These are phyloP conservation scores for Acanthornis magna DNA, from an alignment of 2,797 vertebrate genomes.

Conservation along the genomic window DNA sequence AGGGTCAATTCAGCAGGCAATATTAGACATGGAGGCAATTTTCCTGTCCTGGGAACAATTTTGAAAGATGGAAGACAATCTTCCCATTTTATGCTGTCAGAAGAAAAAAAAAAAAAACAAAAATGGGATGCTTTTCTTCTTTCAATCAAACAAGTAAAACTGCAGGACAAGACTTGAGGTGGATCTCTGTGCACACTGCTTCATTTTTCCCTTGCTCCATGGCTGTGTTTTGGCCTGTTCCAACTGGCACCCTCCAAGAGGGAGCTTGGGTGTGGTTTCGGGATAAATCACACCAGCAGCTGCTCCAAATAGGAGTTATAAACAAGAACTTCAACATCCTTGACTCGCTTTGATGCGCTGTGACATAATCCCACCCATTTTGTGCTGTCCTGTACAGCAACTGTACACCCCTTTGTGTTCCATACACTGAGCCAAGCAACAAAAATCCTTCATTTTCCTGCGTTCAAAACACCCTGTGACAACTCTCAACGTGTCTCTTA, in stretches of 20 bases:
- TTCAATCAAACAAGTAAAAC: background rate
- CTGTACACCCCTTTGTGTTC: fast-evolving
- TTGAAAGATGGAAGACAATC: background rate
- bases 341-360: background rate
- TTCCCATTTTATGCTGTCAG: background rate
- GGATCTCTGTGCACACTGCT: background rate
- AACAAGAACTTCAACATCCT: background rate
- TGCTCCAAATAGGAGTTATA: background rate
- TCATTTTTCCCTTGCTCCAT: background rate
- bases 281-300: background rate
- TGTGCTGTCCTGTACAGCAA: background rate
- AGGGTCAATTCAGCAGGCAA: background rate
- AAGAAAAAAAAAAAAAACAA: background rate
- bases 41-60: background rate
- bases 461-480: background rate
- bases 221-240: background rate
- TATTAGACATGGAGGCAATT: background rate
- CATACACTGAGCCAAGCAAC: background rate
- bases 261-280: background rate
- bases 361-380: background rate
- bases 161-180: background rate
- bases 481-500: fast-evolving
- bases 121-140: background rate
- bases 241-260: background rate
- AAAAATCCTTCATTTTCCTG: background rate